phyloP scores from a whole-genome alignment of 2,797 vertebrate species.

The Decapterus maruadsi region DNA sequence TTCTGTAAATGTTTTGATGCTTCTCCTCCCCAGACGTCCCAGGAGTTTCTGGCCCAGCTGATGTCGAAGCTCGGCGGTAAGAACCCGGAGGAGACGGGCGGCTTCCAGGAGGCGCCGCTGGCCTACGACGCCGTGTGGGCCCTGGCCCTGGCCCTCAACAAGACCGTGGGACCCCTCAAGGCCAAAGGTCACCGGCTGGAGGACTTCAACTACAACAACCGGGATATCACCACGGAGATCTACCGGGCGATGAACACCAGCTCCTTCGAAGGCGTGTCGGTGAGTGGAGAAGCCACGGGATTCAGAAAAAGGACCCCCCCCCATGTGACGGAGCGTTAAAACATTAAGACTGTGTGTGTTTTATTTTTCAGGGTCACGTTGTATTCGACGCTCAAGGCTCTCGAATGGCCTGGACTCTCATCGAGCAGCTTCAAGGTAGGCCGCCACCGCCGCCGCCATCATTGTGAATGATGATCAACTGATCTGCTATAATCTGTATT shows the following conservation, averaged over 20 bases:
- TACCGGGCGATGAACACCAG: slow-evolving; percentile 96
- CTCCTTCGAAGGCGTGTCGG: slow-evolving; percentile 94
- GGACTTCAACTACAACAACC: slow-evolving; percentile 96
- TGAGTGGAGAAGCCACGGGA: slow-evolving; percentile 63
- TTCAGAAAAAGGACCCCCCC: no score
- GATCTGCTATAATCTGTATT: not conserved
- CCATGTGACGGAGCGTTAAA: not conserved
- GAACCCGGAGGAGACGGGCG: slow-evolving; percentile 92
- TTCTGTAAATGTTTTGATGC: not conserved
- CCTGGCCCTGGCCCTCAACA: slow-evolving; percentile 93
- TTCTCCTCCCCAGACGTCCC: slow-evolving; percentile 86
- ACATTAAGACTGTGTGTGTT: slow-evolving; percentile 11
- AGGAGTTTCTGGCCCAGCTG: slow-evolving; percentile 93
- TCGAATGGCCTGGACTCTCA: slow-evolving; percentile 96
- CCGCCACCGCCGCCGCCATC: accelerated
- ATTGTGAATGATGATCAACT: slow-evolving; percentile 9
- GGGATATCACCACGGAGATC: slow-evolving; percentile 92
- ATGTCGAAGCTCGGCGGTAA: slow-evolving; percentile 90
- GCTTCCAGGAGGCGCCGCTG: slow-evolving; percentile 93
- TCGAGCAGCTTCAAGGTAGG: slow-evolving; percentile 94
- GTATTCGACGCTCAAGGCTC: slow-evolving; percentile 96
- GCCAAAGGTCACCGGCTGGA: slow-evolving; percentile 88
- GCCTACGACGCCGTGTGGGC: slow-evolving; percentile 97
- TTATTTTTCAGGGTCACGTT: slow-evolving; percentile 89
- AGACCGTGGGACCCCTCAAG: slow-evolving; percentile 90